Conservation (phyloP, 2,888 invertebrate species). For the Mellilla xanthometata region DNA sequence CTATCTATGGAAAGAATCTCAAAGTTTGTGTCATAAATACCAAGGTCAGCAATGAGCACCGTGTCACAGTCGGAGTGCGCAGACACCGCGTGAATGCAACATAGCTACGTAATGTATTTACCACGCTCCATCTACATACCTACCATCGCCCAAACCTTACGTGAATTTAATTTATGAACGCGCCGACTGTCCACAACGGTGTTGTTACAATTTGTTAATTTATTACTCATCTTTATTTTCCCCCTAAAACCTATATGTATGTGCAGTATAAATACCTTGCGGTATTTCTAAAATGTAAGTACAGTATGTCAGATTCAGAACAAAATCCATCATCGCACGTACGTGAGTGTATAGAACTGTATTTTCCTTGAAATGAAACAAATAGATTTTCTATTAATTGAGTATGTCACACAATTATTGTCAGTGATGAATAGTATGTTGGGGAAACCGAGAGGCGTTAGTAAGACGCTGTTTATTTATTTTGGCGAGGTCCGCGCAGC, state of each 20-base stretch:
- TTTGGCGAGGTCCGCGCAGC: slow-evolving; percentile 46
- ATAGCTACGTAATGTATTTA: slow-evolving; percentile 37
- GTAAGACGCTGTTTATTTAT: slow-evolving; percentile 62
- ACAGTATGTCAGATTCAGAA: not conserved
- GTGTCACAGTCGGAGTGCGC: slow-evolving; percentile 47
- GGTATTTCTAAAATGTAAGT: slow-evolving; percentile 8
- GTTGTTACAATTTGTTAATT: slow-evolving; percentile 13
- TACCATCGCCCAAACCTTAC: slow-evolving; percentile 30
- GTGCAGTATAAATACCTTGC: slow-evolving; percentile 9
- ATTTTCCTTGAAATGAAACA: slow-evolving; percentile 55
- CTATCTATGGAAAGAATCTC: slow-evolving; percentile 46
- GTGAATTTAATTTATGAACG: slow-evolving; percentile 33
- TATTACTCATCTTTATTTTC: slow-evolving; percentile 17
- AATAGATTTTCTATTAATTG: slow-evolving; percentile 57
- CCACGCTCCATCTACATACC: slow-evolving; percentile 41
- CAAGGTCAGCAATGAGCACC: slow-evolving; percentile 57
- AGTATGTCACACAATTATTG: slow-evolving; percentile 39
- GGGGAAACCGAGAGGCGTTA: slow-evolving; percentile 77
- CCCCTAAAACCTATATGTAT: not conserved
- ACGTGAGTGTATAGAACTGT: slow-evolving; percentile 31
- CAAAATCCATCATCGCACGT: slow-evolving; percentile 11
- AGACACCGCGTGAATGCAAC: slow-evolving; percentile 42
- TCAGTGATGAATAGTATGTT: slow-evolving; percentile 62
- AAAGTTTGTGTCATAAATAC: slow-evolving; percentile 61
- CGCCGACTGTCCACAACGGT: slow-evolving; percentile 25